Percentiles rank a stretch among this genome's conserved stretches.
Conservation (phyloP, 2,888 invertebrate species). For the Choreutis nemorana region DNA sequence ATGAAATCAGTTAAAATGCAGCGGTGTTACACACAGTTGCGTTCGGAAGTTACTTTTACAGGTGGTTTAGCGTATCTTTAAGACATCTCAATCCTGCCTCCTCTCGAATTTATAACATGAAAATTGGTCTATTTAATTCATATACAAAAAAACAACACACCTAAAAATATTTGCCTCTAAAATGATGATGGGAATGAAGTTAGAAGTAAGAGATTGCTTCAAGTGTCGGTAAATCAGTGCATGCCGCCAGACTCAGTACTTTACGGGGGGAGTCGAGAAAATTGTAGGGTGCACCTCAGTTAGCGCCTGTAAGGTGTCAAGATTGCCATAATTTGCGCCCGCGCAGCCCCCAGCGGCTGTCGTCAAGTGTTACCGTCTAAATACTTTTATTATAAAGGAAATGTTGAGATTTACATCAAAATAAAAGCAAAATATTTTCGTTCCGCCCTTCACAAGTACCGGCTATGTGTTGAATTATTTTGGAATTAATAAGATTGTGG, state of each 20-base stretch:
- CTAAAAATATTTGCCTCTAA: too few species aligned
- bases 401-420: constrained; percentile 38
- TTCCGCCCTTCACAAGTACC: constrained; percentile 26
- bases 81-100: not conserved
- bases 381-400: constrained; percentile 47
- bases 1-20: too few species aligned
- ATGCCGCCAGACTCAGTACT: constrained; percentile 18
- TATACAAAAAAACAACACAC: not conserved
- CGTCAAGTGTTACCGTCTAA: constrained; percentile 57
- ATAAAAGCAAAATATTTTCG: constrained; percentile 25
- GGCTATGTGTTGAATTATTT: constrained; percentile 19
- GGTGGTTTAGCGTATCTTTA: constrained; percentile 7
- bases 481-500: too few species aligned
- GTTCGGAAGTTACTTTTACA: constrained; percentile 27
- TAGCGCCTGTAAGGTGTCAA: constrained; percentile 65
- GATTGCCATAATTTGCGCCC: constrained; percentile 63
- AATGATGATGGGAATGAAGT: too few species aligned
- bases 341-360: constrained; percentile 50
- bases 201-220: too few species aligned
- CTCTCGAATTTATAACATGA: not conserved
- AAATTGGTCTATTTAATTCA: not conserved
- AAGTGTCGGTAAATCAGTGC: constrained; percentile 30
- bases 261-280: constrained; percentile 46
- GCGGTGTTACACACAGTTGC: constrained; percentile 60
- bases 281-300: constrained; percentile 55